Evolutionary conservation across 2,888 invertebrate species (phyloP).

Genomic region (Scaptomyza reducta): DNA sequence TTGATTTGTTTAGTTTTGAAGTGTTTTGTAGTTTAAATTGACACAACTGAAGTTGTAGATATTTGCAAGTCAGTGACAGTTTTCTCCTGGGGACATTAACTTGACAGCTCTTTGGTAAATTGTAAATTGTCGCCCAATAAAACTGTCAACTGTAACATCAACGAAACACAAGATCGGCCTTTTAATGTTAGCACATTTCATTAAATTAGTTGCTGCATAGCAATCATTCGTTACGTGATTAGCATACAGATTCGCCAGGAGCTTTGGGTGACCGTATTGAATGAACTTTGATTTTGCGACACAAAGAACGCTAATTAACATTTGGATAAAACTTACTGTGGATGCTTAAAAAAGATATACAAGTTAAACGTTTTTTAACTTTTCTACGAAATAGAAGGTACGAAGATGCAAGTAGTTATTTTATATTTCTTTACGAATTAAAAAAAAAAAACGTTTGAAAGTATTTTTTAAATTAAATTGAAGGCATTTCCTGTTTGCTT

Average conservation of each 20-base stretch:
- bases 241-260: neutral
- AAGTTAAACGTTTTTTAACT: too few relatives aligned
- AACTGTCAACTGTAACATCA: conserved; percentile 26
- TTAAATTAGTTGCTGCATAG: conserved; percentile 20
- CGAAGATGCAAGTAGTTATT: too few relatives aligned
- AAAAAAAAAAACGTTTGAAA: neutral
- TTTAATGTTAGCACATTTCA: conserved; percentile 13
- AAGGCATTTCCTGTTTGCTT: neutral
- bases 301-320: conserved; percentile 8
- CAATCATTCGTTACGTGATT: conserved; percentile 41
- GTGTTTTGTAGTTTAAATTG: neutral
- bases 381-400: too few relatives aligned
- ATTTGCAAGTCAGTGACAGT: conserved; percentile 10
- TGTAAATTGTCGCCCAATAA: conserved; percentile 27
- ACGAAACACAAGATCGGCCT: conserved; percentile 4
- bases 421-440: too few relatives aligned
- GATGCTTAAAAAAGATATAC: too few relatives aligned
- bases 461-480: neutral
- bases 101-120: conserved; percentile 15
- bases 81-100: conserved; percentile 6
- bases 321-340: neutral
- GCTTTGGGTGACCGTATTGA: neutral
- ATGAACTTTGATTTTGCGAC: neutral
- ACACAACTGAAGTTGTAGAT: neutral
- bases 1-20: neutral